These are phyloP conservation scores for Chinchilla lanigera DNA, from an alignment of 2,113 vertebrate species.

Conservation along the genomic window DNA sequence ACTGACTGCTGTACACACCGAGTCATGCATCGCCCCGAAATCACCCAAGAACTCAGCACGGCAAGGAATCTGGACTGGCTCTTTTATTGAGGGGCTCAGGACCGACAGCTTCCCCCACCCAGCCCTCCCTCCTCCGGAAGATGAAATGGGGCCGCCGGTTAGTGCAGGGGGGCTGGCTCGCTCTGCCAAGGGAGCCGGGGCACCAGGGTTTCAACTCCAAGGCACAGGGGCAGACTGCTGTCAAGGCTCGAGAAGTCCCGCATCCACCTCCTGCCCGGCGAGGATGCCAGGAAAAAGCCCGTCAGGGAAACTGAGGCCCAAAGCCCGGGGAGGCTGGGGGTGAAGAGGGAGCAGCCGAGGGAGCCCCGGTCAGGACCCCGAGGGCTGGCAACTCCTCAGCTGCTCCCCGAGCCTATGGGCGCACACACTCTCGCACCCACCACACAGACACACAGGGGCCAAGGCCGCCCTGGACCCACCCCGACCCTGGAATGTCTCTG, in stretches of 20 bases:
- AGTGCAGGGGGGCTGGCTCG: rapidly evolving
- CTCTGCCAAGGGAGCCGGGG: neutral
- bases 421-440: neutral
- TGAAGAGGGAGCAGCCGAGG: neutral
- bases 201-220: neutral
- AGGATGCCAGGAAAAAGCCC: neutral
- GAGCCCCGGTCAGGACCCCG: neutral
- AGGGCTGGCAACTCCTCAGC: neutral
- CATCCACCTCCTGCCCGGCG: neutral
- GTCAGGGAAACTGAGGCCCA: neutral
- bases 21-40: neutral
- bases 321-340: neutral
- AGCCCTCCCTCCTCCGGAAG: neutral
- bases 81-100: constrained; percentile 65
- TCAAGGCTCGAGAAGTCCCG: neutral
- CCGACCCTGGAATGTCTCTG: constrained; percentile 73
- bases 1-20: neutral
- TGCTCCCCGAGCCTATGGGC: neutral
- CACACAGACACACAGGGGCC: neutral
- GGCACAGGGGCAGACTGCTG: neutral
- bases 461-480: constrained; percentile 48
- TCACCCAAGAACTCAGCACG: neutral
- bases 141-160: neutral
- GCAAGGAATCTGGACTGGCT: neutral
- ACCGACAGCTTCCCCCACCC: neutral